Percentiles rank a stretch among this genome's conserved stretches.
Conservation (phyloP, 2,888 invertebrate genomes). For the Xestobium rufovillosum region DNA sequence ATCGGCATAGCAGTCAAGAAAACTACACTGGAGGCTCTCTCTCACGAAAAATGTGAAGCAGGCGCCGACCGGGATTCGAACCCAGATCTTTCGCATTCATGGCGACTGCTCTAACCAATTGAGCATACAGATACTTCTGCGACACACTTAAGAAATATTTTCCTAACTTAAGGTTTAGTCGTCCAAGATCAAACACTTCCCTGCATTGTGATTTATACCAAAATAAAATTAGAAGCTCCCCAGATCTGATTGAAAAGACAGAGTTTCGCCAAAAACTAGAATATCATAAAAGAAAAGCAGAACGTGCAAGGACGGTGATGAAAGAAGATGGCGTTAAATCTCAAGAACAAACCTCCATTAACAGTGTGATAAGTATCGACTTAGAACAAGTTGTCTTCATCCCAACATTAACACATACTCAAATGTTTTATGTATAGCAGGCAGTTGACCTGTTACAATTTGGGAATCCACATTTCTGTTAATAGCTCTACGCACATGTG, state of each 20-base stretch:
- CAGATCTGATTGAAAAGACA: background rate
- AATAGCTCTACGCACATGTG: slow-evolving; percentile 1
- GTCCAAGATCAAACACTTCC: slow-evolving; percentile 11
- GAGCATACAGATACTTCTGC: slow-evolving; percentile 9
- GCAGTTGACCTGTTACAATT: too few species aligned
- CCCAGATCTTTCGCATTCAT: too few species aligned
- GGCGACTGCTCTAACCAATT: slow-evolving; percentile 1
- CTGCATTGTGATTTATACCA: slow-evolving; percentile 7
- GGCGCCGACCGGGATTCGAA: too few species aligned
- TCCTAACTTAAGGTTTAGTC: slow-evolving; percentile 4
- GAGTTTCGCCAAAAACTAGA: slow-evolving; percentile 8
- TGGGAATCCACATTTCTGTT: slow-evolving; percentile 1
- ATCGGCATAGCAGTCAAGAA: background rate
- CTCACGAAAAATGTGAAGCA: slow-evolving; percentile 1
- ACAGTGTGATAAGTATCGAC: slow-evolving; percentile 6
- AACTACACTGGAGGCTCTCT: background rate
- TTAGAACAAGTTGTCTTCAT: slow-evolving; percentile 1
- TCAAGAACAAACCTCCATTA: slow-evolving; percentile 8
- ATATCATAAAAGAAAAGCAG: slow-evolving; percentile 12
- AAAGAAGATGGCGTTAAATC: slow-evolving; percentile 11
- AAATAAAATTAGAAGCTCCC: slow-evolving; percentile 9
- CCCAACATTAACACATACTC: background rate
- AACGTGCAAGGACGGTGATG: slow-evolving; percentile 12
- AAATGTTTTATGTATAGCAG: slow-evolving; percentile 4
- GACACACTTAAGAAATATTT: slow-evolving; percentile 11